phyloP scores from a whole-genome alignment of 2,797 vertebrate genomes.

The Channa striata region DNA sequence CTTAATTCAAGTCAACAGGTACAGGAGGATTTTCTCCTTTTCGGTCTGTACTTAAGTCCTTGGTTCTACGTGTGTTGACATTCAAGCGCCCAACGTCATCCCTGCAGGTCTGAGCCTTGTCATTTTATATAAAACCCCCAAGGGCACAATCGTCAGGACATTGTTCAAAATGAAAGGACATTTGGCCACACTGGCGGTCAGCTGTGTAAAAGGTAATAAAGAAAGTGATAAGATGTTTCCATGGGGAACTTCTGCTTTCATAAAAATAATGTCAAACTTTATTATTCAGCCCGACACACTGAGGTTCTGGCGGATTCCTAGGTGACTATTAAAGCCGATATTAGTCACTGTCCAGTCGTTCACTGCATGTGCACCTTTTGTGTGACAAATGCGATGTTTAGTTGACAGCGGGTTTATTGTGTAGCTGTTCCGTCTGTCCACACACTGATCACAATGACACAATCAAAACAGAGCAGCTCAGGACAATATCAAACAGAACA shows the following conservation, averaged over 20 bases:
- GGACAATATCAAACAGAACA: constrained; percentile 57
- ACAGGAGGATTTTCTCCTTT: constrained; percentile 6
- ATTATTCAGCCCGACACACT: constrained; percentile 62
- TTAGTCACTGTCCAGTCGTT: constrained; percentile 39
- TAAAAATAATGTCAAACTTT: constrained; percentile 71
- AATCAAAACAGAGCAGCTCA: constrained; percentile 25
- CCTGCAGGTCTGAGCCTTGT: constrained; percentile 31
- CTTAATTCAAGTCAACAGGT: neutral
- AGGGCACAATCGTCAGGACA: constrained; percentile 21
- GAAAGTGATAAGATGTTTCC: constrained; percentile 48
- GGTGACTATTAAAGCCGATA: constrained; percentile 39
- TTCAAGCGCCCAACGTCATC: constrained; percentile 17
- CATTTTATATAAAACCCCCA: constrained; percentile 32
- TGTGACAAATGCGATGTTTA: constrained; percentile 22
- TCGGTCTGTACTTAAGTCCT: constrained; percentile 21
- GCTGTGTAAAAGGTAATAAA: constrained; percentile 65
- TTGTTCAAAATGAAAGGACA: constrained; percentile 50
- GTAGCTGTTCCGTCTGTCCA: constrained; percentile 12
- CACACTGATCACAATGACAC: constrained; percentile 32
- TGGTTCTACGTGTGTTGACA: constrained; percentile 16
- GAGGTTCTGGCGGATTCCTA: constrained; percentile 38
- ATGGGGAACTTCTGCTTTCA: constrained; percentile 55
- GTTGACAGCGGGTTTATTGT: constrained; percentile 48
- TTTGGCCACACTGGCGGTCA: constrained; percentile 56
- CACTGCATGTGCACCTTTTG: constrained; percentile 7